Conservation (phyloP, 1,140 invertebrate species). For the Pseudomyrmex dendroicus region DNA sequence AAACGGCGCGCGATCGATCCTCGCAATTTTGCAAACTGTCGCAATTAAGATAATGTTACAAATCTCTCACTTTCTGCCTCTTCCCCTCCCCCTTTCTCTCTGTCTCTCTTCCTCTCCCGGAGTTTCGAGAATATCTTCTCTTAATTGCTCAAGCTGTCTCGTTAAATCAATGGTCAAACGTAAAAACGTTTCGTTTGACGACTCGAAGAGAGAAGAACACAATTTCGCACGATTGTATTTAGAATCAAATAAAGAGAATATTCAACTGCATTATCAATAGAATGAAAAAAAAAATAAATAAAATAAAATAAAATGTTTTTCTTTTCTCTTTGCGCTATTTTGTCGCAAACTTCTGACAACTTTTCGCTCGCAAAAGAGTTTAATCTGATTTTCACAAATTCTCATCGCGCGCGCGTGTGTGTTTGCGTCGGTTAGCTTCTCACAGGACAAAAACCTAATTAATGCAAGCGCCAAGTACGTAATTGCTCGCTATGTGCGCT, state of each 20-base stretch:
- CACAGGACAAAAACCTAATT: slow-evolving; percentile 7
- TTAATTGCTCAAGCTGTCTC: slow-evolving; percentile 23
- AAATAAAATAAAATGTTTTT: background rate
- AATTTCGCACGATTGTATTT: background rate
- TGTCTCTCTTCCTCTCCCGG: too few relatives aligned
- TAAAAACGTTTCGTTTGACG: background rate
- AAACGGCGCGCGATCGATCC: background rate
- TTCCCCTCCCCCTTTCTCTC: too few relatives aligned
- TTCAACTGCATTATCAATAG: background rate
- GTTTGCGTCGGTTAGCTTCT: background rate
- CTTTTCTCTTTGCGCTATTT: background rate
- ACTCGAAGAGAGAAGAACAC: background rate
- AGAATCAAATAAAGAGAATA: too few relatives aligned
- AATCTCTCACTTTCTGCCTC: background rate
- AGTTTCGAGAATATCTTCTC: background rate
- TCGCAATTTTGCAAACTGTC: slow-evolving; percentile 37
- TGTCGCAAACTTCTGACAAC: background rate
- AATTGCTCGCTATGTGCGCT: background rate
- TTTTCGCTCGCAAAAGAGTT: background rate
- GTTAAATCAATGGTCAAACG: slow-evolving; percentile 26
- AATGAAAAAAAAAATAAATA: background rate
- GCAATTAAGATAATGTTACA: slow-evolving; percentile 16
- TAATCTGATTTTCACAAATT: slow-evolving; percentile 32
- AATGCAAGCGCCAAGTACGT: slow-evolving; percentile 13
- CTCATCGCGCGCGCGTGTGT: background rate